phyloP scores from a whole-genome alignment of 2,888 invertebrate species.

The Margaritifera margaritifera region DNA sequence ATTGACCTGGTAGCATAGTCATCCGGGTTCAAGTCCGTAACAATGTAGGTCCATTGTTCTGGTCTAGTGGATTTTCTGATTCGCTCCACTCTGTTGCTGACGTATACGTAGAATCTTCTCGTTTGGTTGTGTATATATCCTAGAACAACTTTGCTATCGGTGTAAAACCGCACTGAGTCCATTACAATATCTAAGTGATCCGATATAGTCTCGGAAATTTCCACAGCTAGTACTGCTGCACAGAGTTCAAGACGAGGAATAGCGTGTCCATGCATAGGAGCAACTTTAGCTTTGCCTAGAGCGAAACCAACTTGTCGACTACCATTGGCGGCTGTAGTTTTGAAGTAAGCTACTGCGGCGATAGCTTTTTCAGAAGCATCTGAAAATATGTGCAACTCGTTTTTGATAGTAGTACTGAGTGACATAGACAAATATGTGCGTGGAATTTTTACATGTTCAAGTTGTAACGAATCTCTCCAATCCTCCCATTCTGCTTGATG shows the following conservation, averaged over 20 bases:
- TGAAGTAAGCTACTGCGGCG: conserved; percentile 38
- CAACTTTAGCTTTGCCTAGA: conserved; percentile 42
- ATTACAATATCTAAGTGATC: conserved; percentile 16
- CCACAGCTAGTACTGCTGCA: conserved; percentile 35
- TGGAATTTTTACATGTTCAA: conserved; percentile 19
- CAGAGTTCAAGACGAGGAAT: conserved; percentile 44
- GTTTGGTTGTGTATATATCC: conserved; percentile 37
- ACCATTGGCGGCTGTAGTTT: conserved; percentile 3
- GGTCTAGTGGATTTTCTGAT: conserved; percentile 20
- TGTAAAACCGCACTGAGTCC: conserved; percentile 19
- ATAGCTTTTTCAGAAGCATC: conserved; percentile 49
- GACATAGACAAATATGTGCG: conserved; percentile 19
- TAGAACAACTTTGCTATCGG: conserved; percentile 35
- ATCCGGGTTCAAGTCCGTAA: conserved; percentile 29
- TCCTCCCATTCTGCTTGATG: conserved; percentile 15
- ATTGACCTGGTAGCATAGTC: conserved; percentile 28
- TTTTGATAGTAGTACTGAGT: background rate
- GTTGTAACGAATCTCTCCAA: conserved; percentile 33
- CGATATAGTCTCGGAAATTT: conserved; percentile 24
- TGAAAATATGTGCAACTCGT: conserved; percentile 31
- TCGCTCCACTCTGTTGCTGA: conserved; percentile 27
- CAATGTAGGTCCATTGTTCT: conserved; percentile 33
- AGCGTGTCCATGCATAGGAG: conserved; percentile 32
- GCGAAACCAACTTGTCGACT: conserved; percentile 23
- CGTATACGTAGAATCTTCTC: conserved; percentile 39